Evolutionary conservation across 2,113 vertebrate genomes (phyloP).

Genomic region (Antechinus flavipes): DNA sequence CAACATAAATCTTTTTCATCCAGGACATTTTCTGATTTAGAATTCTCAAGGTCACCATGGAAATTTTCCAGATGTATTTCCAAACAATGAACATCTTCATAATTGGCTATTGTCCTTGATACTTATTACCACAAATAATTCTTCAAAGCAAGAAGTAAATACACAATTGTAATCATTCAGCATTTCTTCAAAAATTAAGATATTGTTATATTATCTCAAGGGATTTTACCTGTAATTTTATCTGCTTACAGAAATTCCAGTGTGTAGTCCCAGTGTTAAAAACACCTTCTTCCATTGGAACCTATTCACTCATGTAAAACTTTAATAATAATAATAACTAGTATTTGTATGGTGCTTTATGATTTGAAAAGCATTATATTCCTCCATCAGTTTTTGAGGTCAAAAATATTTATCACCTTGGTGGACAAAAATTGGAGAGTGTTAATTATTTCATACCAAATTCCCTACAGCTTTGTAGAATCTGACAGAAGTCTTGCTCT

Average conservation of each 20-base stretch:
- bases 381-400: background rate
- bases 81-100: background rate
- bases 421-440: background rate
- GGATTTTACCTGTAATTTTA: background rate
- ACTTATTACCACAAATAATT: background rate
- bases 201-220: background rate
- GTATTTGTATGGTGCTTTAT: background rate
- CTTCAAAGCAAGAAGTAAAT: background rate
- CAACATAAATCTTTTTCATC: background rate
- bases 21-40: background rate
- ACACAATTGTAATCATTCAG: background rate
- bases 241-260: background rate
- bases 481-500: background rate
- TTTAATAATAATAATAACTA: background rate
- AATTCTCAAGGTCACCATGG: background rate
- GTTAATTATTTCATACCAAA: background rate
- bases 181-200: background rate
- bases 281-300: background rate
- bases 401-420: background rate
- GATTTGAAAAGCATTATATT: background rate
- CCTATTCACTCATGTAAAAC: background rate
- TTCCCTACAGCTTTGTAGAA: background rate
- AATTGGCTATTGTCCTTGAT: background rate
- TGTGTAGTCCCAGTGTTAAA: background rate
- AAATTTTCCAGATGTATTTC: conserved; percentile 20